Percentiles rank a stretch among this genome's conserved stretches.
Conservation (phyloP, 35 echinoderm and acorn worm species). For the Stichopus chloronotus region DNA sequence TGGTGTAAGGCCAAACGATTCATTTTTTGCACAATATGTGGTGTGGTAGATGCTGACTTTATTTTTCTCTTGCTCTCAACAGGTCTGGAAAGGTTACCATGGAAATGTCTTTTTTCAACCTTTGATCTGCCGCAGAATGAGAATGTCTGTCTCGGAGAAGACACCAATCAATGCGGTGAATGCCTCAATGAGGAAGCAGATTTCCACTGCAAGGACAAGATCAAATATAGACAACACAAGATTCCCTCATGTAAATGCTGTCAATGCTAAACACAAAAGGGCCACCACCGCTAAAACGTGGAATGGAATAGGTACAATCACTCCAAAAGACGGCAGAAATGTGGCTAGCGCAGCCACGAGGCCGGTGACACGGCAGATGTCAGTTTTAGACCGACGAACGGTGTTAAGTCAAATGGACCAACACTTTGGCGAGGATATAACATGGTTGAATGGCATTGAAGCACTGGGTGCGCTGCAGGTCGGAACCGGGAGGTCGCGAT, state of each 20-base stretch:
- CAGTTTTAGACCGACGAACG: slow-evolving; percentile 71
- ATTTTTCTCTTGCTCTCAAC: neutral
- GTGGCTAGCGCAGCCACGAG: neutral
- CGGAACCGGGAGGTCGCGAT: slow-evolving; percentile 52
- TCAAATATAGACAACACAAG: neutral
- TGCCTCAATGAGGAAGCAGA: neutral
- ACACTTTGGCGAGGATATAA: slow-evolving; percentile 77
- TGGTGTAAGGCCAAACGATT: too few species aligned
- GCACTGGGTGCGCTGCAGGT: slow-evolving; percentile 73
- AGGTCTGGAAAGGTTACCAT: slow-evolving; percentile 95
- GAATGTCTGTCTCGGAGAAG: slow-evolving; percentile 30
- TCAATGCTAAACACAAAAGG: neutral
- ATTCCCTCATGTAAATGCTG: neutral
- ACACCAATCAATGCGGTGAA: slow-evolving; percentile 16
- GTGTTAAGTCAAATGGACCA: slow-evolving; percentile 80
- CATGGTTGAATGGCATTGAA: slow-evolving; percentile 82
- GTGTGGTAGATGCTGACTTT: too few species aligned
- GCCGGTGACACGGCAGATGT: slow-evolving; percentile 65
- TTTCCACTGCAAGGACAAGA: neutral
- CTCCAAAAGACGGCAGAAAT: neutral
- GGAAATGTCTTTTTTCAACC: slow-evolving; percentile 92
- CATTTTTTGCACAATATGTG: too few species aligned
- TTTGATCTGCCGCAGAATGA: slow-evolving; percentile 72
- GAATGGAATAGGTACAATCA: slow-evolving; percentile 6
- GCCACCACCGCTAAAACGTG: slow-evolving; percentile 40